Base-by-base conservation (phyloP, 2,797 vertebrate species). In the Falco rusticolus region DNA sequence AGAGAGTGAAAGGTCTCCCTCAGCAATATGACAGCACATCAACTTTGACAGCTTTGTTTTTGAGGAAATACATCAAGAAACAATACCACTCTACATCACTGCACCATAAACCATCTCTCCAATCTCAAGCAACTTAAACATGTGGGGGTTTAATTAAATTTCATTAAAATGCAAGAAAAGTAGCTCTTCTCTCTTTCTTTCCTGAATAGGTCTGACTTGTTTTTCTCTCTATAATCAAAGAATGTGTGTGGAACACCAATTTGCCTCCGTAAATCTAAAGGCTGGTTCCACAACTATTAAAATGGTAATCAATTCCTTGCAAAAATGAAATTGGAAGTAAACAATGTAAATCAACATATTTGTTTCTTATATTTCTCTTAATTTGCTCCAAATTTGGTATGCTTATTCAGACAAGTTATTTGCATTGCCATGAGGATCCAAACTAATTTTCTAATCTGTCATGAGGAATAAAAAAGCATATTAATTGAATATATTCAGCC, bases 401-500 rank as follows among this genome's bases (percentile, higher is more conserved):
- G 47, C 54, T 87, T 87, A 77, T 77, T 94, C 91, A 74, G n/a
- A 53, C 18, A 61, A 72, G 71, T 84, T 89, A 80, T 80, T 74
- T 92, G 79, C 48, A 70, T 26, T 54, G 79, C 77, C 79, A 83
- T 4, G 10, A 92, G 76, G 70, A 86, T 57, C 53, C 78, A 68
- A 93, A 87, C 24, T 71, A 21, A 69, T 93, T 88, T 88, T 75
- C 84, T 72, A 82, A 69, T 68, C 31, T 39, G 59, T 59, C 69
- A 31, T 0, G 9, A 51, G 43, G 51, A 88, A 91, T 56, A 48
- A 85, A 87, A 65, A 56, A 56, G 18, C 28, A 16, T 17, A 64
- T 76, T 93, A 95, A 95, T 63, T 66, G 37, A 89, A 92, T 13
- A 37, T 25, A 84, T 75, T 94, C 87, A 92, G 47, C 56, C 41